Evolutionary conservation across 2,888 invertebrate species (phyloP), one percentile per base, ranked within the genome.

Genomic region (Caenorhabditis japonica): DNA sequence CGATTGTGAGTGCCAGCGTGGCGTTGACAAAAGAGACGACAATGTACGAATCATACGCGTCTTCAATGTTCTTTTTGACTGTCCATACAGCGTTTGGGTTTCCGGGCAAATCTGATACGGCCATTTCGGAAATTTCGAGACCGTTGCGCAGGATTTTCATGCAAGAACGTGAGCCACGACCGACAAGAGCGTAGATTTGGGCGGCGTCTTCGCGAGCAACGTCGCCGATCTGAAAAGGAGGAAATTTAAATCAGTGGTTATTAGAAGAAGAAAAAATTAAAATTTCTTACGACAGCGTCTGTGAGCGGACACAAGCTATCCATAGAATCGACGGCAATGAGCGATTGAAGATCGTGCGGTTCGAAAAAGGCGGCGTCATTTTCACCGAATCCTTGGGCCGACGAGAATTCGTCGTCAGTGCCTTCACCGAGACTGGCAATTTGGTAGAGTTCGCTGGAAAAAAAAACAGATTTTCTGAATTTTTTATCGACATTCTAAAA

Each of bases 61-160:
- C 97, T 91, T 99, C 97, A 88, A 94, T 92, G 88, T 95, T 92
- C 85, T 93, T 92, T 88, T 95, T 94, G 19, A 99, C 99, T 30
- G 99, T 99, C 99, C 99, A 99, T 1, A 99, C 99, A 84, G 97
- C 97, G 90, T 97, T 99, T 2, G 99, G 99, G 88, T 95, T 97
- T 87, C 97, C 97, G n/a, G 99, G 99, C 81, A 99, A 90, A 89
- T 99, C 99, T 23, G 97, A 97, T 2, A 99, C 97, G 69, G 99
- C 99, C 99, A 99, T 99, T 90, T 99, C 99, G 0, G 96, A 94
- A 1, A 99, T 97, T 88, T 90, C 99, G 53, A 99, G 90, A 83
- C 99, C 99, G 89, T 99, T 99, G 23, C 99, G 91, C 10, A 99
- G 90, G 0, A 77, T 73, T 85, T 95, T 91, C 44, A 99, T 88